These are phyloP conservation scores for Stenoptilia bipunctidactyla DNA, from an alignment of 2,888 invertebrate species.

Conservation along the genomic window DNA sequence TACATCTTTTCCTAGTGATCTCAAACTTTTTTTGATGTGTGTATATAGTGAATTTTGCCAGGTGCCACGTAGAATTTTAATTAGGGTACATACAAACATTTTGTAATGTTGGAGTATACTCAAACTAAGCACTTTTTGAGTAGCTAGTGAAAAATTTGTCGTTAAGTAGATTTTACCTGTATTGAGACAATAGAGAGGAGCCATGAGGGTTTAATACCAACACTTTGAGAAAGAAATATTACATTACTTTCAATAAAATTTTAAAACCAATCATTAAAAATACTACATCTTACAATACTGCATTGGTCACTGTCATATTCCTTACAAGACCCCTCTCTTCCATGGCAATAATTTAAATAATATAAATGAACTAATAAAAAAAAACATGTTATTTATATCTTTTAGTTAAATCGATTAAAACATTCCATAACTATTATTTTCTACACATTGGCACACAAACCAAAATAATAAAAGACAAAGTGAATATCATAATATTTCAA, in stretches of 20 bases:
- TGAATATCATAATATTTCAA: too few relatives aligned
- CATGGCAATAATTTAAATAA: slow-evolving; percentile 16
- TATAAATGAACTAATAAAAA: slow-evolving; percentile 17
- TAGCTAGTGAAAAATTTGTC: slow-evolving; percentile 53
- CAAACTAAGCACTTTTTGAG: slow-evolving; percentile 65
- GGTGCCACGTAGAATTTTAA: slow-evolving; percentile 68
- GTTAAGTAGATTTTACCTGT: slow-evolving; percentile 37
- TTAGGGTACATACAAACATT: slow-evolving; percentile 70
- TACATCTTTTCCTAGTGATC: too few relatives aligned
- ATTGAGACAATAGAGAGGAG: slow-evolving; percentile 41
- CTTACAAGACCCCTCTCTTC: slow-evolving; percentile 23
- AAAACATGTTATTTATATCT: slow-evolving; percentile 23
- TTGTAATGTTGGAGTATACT: slow-evolving; percentile 67
- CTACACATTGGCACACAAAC: too few relatives aligned
- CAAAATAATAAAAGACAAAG: too few relatives aligned
- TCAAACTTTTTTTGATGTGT: too few relatives aligned
- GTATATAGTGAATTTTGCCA: too few relatives aligned
- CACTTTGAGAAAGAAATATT: neutral
- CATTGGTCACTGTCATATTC: slow-evolving; percentile 9
- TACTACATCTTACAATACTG: slow-evolving; percentile 11
- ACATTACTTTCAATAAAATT: slow-evolving; percentile 1
- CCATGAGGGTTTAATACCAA: slow-evolving; percentile 19
- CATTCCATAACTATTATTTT: slow-evolving; percentile 57
- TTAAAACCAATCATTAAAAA: slow-evolving; percentile 4
- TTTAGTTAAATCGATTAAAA: slow-evolving; percentile 45